Evolutionary conservation across 2,888 invertebrate genomes (phyloP).

Genomic region (Standfussiana lucernea): DNA sequence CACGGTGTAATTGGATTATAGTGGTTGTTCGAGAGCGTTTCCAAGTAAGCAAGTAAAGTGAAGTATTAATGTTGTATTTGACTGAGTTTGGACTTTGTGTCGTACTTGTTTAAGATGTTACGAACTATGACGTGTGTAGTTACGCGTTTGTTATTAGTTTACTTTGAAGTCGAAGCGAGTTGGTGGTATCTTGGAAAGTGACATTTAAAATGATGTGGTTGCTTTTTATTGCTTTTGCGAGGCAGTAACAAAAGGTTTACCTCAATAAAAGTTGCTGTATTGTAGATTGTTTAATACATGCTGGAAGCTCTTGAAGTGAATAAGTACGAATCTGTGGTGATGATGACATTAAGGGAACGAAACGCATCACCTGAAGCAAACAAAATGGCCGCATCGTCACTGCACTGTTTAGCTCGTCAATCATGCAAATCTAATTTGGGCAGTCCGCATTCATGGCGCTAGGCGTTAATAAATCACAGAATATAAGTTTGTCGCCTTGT

Average conservation of each 20-base stretch:
- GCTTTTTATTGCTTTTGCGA: not conserved
- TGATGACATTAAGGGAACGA: not conserved
- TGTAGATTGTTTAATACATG: not conserved
- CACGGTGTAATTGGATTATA: slow-evolving; percentile 64
- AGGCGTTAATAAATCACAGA: slow-evolving; percentile 72
- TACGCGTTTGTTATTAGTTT: slow-evolving; percentile 23
- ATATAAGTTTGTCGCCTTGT: slow-evolving; percentile 79
- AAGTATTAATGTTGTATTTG: slow-evolving; percentile 49
- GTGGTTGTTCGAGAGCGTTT: slow-evolving; percentile 44
- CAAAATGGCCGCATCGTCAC: not conserved
- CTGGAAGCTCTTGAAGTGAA: not conserved
- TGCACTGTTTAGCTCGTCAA: slow-evolving; percentile 35
- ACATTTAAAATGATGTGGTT: not conserved
- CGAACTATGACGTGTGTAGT: slow-evolving; percentile 17
- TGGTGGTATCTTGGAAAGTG: slow-evolving; percentile 3
- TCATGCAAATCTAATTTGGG: slow-evolving; percentile 63
- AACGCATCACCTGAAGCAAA: slow-evolving; percentile 4
- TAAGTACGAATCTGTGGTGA: no score
- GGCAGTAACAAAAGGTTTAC: not conserved
- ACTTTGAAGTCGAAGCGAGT: slow-evolving; percentile 16
- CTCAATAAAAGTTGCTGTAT: no score
- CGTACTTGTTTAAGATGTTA: slow-evolving; percentile 36
- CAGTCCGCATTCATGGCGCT: slow-evolving; percentile 44
- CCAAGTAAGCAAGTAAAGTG: slow-evolving; percentile 47
- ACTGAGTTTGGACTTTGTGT: slow-evolving; percentile 43